These are phyloP conservation scores for Uromys caudimaculatus DNA, from an alignment of 2,797 vertebrate genomes.

Conservation along the genomic window DNA sequence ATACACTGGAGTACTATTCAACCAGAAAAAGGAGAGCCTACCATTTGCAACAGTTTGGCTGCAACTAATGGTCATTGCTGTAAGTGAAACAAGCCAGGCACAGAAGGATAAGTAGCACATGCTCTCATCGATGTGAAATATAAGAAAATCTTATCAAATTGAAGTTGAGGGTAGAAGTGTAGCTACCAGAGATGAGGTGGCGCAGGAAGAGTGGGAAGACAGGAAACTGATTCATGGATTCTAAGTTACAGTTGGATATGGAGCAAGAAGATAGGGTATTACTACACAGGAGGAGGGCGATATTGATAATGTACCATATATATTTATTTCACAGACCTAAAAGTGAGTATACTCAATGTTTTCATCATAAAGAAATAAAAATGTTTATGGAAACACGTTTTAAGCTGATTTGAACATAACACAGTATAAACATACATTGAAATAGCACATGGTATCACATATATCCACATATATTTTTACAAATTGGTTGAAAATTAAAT, in stretches of 20 bases:
- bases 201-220: not conserved
- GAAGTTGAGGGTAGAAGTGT: not conserved
- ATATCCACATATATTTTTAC: not conserved
- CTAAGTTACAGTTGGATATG: not conserved
- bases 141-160: not conserved
- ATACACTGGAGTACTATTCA: not conserved
- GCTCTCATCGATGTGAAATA: not conserved
- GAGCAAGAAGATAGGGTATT: not conserved
- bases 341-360: not conserved
- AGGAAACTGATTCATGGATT: not conserved
- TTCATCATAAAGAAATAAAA: conserved; percentile 20
- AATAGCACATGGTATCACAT: not conserved
- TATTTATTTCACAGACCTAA: not conserved
- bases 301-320: not conserved
- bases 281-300: not conserved
- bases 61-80: not conserved
- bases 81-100: not conserved
- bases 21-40: not conserved
- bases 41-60: not conserved
- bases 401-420: not conserved
- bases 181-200: not conserved
- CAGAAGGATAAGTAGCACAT: not conserved
- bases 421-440: not conserved
- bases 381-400: not conserved
- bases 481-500: not conserved